Conservation (phyloP, 2,888 invertebrate genomes). For the Trachelus troglodyta region DNA sequence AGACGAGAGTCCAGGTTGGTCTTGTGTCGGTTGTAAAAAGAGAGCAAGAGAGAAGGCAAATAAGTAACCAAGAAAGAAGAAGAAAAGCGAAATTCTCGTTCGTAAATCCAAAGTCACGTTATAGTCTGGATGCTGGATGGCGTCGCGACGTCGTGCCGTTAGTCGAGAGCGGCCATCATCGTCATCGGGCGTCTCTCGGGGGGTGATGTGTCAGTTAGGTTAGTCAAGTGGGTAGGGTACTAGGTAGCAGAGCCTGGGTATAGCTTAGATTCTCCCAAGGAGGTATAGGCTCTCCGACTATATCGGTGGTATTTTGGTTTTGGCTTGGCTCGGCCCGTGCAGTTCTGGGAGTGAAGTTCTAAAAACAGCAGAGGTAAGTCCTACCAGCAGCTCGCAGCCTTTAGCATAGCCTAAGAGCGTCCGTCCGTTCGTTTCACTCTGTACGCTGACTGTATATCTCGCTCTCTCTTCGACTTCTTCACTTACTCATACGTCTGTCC, state of each 20-base stretch:
- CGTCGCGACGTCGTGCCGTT: too few species aligned
- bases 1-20: constrained; percentile 5
- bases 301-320: constrained; percentile 66
- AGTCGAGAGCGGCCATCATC: constrained; percentile 13
- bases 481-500: constrained; percentile 22
- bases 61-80: constrained; percentile 7
- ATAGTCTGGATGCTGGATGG: too few species aligned
- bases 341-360: constrained; percentile 67
- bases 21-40: constrained; percentile 15
- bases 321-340: constrained; percentile 65
- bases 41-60: neutral
- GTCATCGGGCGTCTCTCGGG: neutral
- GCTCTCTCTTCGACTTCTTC: constrained; percentile 23
- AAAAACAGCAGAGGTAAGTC: constrained; percentile 67
- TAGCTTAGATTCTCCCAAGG: constrained; percentile 25
- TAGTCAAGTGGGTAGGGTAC: constrained; percentile 17
- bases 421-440: constrained; percentile 16
- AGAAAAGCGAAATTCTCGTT: neutral
- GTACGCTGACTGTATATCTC: constrained; percentile 16
- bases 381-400: constrained; percentile 43
- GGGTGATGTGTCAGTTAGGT: constrained; percentile 21
- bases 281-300: constrained; percentile 37
- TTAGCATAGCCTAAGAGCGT: neutral
- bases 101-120: neutral
- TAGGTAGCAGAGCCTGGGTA: constrained; percentile 23